Base-by-base conservation (phyloP, 2,113 vertebrate species). In the Nothoprocta perdicaria region DNA sequence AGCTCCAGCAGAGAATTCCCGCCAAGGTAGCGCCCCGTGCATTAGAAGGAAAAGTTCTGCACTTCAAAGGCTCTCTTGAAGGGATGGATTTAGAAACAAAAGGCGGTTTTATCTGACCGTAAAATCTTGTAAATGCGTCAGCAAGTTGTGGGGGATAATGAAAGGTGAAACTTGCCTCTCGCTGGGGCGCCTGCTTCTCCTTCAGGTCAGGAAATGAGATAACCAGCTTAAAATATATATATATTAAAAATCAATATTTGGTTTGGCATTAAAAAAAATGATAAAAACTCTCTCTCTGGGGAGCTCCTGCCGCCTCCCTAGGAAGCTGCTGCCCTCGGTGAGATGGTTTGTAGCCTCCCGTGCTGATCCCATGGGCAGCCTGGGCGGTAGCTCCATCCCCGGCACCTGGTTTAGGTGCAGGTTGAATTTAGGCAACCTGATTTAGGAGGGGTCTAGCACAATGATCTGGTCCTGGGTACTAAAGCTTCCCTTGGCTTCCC, bases 181-280 rank as follows among this genome's bases (percentile, higher is more conserved):
- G 92, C 50, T 35, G 45, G 88, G 69, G 26, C 13, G 38, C 46
- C 58, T 95, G 69, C 94, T 93, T 80, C 90, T 66, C 75, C 88
- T 62, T 85, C 15, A 9, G 41, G 46, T 43, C 52, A 14, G 35
- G 63, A 84, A 66, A 85, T 69, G 86, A 94, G 93, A 88, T 71
- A 86, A 77, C 52, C 14, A 27, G 52, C 63, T 63, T 65, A 27
- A 16, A 35, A 52, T 87, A 71, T 81, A 60, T 27, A 27, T 2
- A 1, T 81, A 88, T 46, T 77, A 84, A 38, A 92, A 82, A 16
- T 68, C 93, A 83, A 87, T 65, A 46, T 95, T 96, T 89, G 52
- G 17, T 83, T 94, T 94, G 94, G 95, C 88, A 48, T 38, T 79
- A 16, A 60, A 53, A 81, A 92, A 18, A 48, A 48, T 46, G 48